Evolutionary conservation across 2,797 vertebrate species (phyloP).

Genomic region (Hoplostethus atlanticus): DNA sequence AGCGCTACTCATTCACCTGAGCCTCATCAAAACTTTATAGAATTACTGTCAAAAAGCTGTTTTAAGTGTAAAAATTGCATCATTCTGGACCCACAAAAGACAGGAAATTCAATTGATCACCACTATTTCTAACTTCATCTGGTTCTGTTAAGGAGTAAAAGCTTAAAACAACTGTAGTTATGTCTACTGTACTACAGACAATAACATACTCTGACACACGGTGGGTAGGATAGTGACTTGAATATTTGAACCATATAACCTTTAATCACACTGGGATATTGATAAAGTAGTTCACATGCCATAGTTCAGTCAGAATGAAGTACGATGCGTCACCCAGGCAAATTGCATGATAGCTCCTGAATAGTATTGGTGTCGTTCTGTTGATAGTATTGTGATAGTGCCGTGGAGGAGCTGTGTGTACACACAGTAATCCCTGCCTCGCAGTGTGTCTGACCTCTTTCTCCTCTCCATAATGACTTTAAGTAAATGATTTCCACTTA

Average conservation of each 20-base stretch:
- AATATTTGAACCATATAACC: not conserved
- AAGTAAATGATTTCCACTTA: slow-evolving; percentile 84
- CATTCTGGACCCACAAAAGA: too few species aligned
- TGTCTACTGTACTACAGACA: too few species aligned
- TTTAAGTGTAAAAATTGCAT: too few species aligned
- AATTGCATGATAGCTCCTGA: slow-evolving; percentile 23
- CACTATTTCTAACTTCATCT: too few species aligned
- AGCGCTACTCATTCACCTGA: too few species aligned
- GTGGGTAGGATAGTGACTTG: not conserved
- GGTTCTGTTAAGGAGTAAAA: too few species aligned
- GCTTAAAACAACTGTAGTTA: too few species aligned
- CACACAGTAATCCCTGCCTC: slow-evolving; percentile 42
- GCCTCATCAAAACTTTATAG: too few species aligned
- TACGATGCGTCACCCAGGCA: slow-evolving; percentile 34
- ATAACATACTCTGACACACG: too few species aligned
- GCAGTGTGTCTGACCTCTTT: slow-evolving; percentile 69
- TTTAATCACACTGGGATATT: slow-evolving; percentile 15
- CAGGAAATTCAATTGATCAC: too few species aligned
- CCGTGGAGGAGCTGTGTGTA: slow-evolving; percentile 28
- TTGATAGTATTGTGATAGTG: slow-evolving; percentile 33
- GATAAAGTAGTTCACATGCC: slow-evolving; percentile 1
- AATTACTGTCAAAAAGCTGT: too few species aligned
- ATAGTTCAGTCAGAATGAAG: slow-evolving; percentile 11
- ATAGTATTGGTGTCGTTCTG: slow-evolving; percentile 24
- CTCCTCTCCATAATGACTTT: slow-evolving; percentile 79